Base-by-base conservation (phyloP, 2,113 vertebrate genomes). In the Girardinichthys multiradiatus region DNA sequence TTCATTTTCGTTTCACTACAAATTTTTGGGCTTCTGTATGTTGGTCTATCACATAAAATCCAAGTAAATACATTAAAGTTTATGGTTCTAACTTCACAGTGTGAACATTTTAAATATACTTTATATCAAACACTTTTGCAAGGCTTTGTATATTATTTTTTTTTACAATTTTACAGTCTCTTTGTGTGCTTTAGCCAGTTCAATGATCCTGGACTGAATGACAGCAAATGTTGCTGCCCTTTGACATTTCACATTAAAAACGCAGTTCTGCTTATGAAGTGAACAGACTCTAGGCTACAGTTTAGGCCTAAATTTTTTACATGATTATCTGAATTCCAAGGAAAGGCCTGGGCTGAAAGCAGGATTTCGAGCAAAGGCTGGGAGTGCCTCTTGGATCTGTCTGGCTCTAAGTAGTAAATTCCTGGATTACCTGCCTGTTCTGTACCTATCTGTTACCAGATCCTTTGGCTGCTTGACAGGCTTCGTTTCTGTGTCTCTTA, bases 391-490 rank as follows among this genome's bases (percentile, higher is more conserved):
- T 70, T 73, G 59, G 74, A 84, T 90, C 77, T 80, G 64, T 64
- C 62, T 28, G 71, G 63, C 62, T 90, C 89, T 76, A 79, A 74
- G 72, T 61, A 31, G 64, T 88, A 90, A 88, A 84, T 82, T 81
- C 87, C 19, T 17, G 86, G 76, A 90, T 91, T 78, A 84, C 72
- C 54, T 67, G 57, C 72, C 54, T 69, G 51, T 80, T 80, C 74
- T 64, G 64, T 59, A 74, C 35, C 63, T 72, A 85, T 82, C 82
- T 85, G 86, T 79, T 81, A 74, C 39, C 67, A 77, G 28, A 8
- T 72, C 51, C 58, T 70, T 70, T 74, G 27, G 27, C 75, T 33
- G n/a, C 39, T 67, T 69, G 64, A 6, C 24, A 72, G 39, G 77
- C 71, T 76, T 27, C n/a, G 7, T 31, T 37, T 68, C 45, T 51